phyloP scores from a whole-genome alignment of 1,140 invertebrate species.

The Leptinotarsa lineolata region DNA sequence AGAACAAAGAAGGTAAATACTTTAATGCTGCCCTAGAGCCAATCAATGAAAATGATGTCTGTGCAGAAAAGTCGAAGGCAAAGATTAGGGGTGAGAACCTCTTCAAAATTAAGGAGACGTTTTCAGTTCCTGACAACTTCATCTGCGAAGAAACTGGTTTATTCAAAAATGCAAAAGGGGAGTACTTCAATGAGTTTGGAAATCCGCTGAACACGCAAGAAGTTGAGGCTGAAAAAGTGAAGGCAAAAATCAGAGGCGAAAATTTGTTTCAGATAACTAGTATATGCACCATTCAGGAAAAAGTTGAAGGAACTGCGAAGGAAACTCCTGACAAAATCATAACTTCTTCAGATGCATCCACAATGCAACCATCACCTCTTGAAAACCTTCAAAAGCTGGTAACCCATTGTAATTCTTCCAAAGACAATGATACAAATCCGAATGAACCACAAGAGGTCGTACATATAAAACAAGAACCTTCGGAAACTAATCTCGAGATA shows the following conservation, averaged over 20 bases:
- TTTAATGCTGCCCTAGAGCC: neutral
- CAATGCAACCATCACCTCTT: too few species aligned
- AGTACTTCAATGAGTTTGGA: neutral
- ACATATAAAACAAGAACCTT: neutral
- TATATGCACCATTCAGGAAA: neutral
- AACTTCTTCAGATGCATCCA: neutral
- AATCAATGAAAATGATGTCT: neutral
- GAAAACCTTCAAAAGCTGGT: neutral
- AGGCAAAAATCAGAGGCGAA: neutral
- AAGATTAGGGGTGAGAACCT: neutral
- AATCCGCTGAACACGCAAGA: neutral
- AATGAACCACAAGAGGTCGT: neutral
- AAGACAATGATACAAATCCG: neutral
- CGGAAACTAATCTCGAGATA: neutral
- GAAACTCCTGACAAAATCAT: neutral
- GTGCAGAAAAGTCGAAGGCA: neutral
- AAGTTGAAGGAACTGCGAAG: neutral
- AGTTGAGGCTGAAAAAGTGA: neutral
- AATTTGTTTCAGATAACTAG: neutral
- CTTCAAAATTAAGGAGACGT: slow-evolving; percentile 8
- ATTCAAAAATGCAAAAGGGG: neutral
- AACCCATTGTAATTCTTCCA: neutral
- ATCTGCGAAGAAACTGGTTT: neutral
- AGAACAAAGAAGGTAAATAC: slow-evolving; percentile 7
- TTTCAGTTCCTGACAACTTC: neutral